These are phyloP conservation scores for Argynnis bischoffii DNA, from an alignment of 2,888 invertebrate species.

Conservation along the genomic window DNA sequence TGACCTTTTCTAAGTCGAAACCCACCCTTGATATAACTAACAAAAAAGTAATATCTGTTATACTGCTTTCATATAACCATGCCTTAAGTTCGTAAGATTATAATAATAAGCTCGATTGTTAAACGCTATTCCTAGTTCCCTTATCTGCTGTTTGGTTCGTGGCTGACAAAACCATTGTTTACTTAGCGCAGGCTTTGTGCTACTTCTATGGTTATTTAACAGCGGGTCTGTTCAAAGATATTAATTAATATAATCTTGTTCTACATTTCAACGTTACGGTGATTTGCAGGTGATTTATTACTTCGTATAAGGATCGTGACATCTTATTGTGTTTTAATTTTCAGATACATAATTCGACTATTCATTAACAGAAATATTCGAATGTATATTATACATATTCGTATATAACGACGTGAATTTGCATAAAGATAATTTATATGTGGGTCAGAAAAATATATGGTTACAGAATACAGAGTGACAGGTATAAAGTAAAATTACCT, in stretches of 20 bases:
- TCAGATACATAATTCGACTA: too few relatives aligned
- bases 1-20: neutral
- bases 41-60: neutral
- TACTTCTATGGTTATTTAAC: slow-evolving; percentile 50
- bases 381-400: too few relatives aligned
- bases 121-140: slow-evolving; percentile 37
- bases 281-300: slow-evolving; percentile 43
- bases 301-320: too few relatives aligned
- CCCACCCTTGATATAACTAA: too few relatives aligned
- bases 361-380: too few relatives aligned
- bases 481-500: too few relatives aligned
- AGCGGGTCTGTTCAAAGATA: slow-evolving; percentile 41
- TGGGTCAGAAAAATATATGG: too few relatives aligned
- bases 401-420: too few relatives aligned
- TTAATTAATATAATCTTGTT: slow-evolving; percentile 15
- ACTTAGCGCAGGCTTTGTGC: slow-evolving; percentile 49
- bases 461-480: too few relatives aligned
- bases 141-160: slow-evolving; percentile 23
- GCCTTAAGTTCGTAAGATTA: slow-evolving; percentile 19
- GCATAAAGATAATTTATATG: too few relatives aligned
- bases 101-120: slow-evolving; percentile 33
- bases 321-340: too few relatives aligned
- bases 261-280: slow-evolving; percentile 40
- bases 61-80: neutral
- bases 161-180: slow-evolving; percentile 52